These are phyloP conservation scores for Baronia brevicornis DNA, from an alignment of 2,888 invertebrate genomes.

Conservation along the genomic window DNA sequence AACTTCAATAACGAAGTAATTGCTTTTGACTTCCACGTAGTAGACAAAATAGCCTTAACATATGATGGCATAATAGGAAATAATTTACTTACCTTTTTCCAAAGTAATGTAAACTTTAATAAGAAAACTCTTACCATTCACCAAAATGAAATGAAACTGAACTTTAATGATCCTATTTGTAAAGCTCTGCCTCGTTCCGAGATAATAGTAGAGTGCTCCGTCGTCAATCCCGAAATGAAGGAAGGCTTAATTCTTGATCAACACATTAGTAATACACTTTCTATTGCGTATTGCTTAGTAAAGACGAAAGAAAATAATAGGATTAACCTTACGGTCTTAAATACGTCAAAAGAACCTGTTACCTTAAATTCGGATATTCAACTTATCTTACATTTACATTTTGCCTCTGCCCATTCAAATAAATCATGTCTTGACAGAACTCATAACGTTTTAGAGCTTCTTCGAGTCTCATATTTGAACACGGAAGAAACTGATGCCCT, in stretches of 20 bases:
- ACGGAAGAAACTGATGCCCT: slow-evolving; percentile 16
- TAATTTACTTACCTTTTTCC: background rate
- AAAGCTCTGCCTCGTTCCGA: slow-evolving; percentile 21
- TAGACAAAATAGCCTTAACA: no score
- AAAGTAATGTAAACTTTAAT: slow-evolving; percentile 17
- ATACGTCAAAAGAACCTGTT: slow-evolving; percentile 13
- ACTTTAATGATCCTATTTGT: slow-evolving; percentile 19
- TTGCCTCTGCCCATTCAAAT: background rate
- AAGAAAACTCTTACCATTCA: slow-evolving; percentile 4
- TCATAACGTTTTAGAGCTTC: slow-evolving; percentile 12
- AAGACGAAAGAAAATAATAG: background rate
- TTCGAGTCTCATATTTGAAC: slow-evolving; percentile 19
- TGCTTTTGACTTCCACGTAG: no score
- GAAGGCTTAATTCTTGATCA: slow-evolving; percentile 21
- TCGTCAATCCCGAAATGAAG: slow-evolving; percentile 20
- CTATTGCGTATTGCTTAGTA: background rate
- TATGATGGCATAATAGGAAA: background rate
- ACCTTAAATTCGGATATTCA: slow-evolving; percentile 2
- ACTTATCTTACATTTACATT: background rate
- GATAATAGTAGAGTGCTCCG: slow-evolving; percentile 22
- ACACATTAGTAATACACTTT: background rate
- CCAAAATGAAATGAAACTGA: slow-evolving; percentile 8
- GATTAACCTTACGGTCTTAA: slow-evolving; percentile 1
- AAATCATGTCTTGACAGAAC: slow-evolving; percentile 4
- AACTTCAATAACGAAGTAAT: no score